Percentiles rank a stretch among this genome's conserved stretches.
phyloP scores from a whole-genome alignment of 30 jellyfish, hydroid and myxozoan genomes.

The Hydractinia symbiolongicarpus region DNA sequence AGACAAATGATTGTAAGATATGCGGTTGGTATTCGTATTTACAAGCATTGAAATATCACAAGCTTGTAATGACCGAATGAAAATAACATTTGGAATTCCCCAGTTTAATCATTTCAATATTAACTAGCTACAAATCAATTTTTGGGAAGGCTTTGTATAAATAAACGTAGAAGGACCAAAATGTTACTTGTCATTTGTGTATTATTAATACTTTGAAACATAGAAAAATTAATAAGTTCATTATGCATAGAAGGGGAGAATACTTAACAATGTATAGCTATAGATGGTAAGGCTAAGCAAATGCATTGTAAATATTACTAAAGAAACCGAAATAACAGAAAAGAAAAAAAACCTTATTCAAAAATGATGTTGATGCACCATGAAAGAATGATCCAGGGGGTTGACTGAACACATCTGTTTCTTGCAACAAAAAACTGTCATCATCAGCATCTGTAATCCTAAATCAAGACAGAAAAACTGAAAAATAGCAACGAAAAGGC shows the following conservation, averaged over 20 bases:
- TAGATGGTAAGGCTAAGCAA: no score
- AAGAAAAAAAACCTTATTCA: background rate
- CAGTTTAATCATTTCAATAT: no score
- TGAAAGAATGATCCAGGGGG: constrained; percentile 17
- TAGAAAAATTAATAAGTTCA: background rate
- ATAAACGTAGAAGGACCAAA: background rate
- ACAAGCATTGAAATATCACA: no score
- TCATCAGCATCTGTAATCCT: background rate
- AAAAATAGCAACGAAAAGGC: no score
- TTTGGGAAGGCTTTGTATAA: background rate
- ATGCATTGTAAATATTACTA: no score
- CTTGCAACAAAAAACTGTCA: background rate
- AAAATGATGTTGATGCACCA: constrained; percentile 1
- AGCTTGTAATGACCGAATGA: no score
- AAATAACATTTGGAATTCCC: no score
- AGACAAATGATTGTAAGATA: no score
- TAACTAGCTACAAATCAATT: no score
- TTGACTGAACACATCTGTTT: background rate
- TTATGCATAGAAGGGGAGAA: background rate
- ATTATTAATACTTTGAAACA: background rate
- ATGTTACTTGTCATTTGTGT: background rate
- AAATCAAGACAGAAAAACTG: background rate
- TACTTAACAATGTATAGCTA: no score
- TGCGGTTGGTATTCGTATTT: no score
- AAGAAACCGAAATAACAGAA: background rate